Percentiles rank a stretch among this genome's conserved stretches.
Evolutionary conservation across 2,888 invertebrate genomes (phyloP).

Genomic region (Hoplodrina blanda): DNA sequence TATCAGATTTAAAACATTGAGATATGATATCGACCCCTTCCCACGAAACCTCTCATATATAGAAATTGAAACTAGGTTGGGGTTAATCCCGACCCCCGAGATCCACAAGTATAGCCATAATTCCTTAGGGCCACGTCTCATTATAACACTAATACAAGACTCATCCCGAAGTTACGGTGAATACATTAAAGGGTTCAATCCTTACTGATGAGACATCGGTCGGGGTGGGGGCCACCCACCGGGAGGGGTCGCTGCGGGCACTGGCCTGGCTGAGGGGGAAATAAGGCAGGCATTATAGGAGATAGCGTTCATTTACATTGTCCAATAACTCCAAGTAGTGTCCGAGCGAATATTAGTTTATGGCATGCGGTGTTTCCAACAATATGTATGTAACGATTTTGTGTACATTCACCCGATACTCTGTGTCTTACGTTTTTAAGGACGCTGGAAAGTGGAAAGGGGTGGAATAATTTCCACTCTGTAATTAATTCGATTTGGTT

Average conservation of each 20-base stretch:
- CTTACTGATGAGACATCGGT: slow-evolving; percentile 90
- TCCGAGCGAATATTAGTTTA: slow-evolving; percentile 90
- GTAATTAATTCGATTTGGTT: slow-evolving; percentile 88
- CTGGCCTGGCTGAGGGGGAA: slow-evolving; percentile 84
- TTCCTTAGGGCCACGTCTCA: slow-evolving; percentile 90
- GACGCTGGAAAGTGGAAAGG: slow-evolving; percentile 70
- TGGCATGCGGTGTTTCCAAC: slow-evolving; percentile 79
- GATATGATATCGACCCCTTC: slow-evolving; percentile 74
- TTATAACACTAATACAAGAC: slow-evolving; percentile 91
- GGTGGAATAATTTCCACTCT: slow-evolving; percentile 82
- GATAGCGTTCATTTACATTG: slow-evolving; percentile 91
- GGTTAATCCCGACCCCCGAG: slow-evolving; percentile 85
- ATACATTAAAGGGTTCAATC: slow-evolving; percentile 91
- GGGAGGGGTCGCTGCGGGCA: slow-evolving; percentile 80
- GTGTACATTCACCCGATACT: slow-evolving; percentile 58
- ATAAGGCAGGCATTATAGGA: slow-evolving; percentile 90
- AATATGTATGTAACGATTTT: slow-evolving; percentile 67
- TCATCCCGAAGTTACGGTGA: slow-evolving; percentile 91
- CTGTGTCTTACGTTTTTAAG: slow-evolving; percentile 71
- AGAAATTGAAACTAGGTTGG: slow-evolving; percentile 88
- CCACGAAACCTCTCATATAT: slow-evolving; percentile 81
- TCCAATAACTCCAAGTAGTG: slow-evolving; percentile 91
- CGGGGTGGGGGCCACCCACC: slow-evolving; percentile 82
- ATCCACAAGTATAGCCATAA: slow-evolving; percentile 88
- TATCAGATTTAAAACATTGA: slow-evolving; percentile 66